A percentile compares a stretch with the other conserved stretches of the same genome.
phyloP scores from a whole-genome alignment of 2,888 invertebrate species.

The Latheticus oryzae region DNA sequence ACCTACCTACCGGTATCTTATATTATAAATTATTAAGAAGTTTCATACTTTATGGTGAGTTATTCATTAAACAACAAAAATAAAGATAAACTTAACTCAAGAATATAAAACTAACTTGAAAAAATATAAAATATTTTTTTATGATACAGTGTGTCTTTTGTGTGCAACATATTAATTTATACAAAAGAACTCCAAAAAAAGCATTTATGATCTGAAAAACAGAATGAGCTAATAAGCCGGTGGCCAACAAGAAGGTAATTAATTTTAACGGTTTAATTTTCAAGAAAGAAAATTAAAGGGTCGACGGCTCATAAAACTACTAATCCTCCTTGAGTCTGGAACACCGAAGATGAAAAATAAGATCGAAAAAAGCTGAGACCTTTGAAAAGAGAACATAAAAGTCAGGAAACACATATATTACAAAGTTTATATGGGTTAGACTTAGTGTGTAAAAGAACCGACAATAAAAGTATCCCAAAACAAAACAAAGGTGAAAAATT shows the following conservation, averaged over 20 bases:
- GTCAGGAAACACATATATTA: conserved; percentile 65
- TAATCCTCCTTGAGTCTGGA: conserved; percentile 43
- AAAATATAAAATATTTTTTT: no score
- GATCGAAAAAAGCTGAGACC: conserved; percentile 41
- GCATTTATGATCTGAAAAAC: no score
- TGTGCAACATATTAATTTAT: no score
- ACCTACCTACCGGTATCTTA: no score
- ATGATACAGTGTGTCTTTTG: no score
- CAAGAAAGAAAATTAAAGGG: conserved; percentile 17
- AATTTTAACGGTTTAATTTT: conserved; percentile 31
- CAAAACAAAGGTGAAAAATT: conserved; percentile 65
- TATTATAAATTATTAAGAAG: no score
- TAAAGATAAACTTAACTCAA: no score
- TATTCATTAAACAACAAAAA: no score
- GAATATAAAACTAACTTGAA: no score
- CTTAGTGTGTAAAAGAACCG: conserved; percentile 63
- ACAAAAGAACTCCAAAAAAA: no score
- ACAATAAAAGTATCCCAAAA: conserved; percentile 62
- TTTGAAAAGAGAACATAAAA: conserved; percentile 56
- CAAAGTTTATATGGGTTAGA: conserved; percentile 65
- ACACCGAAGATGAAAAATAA: conserved; percentile 51
- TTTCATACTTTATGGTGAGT: no score
- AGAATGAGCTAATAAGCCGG: no score
- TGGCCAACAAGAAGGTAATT: conserved; percentile 13
- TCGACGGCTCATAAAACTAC: conserved; percentile 31